phyloP scores from a whole-genome alignment of 64 coral and sea anemone species.

The Montipora foliosa region DNA sequence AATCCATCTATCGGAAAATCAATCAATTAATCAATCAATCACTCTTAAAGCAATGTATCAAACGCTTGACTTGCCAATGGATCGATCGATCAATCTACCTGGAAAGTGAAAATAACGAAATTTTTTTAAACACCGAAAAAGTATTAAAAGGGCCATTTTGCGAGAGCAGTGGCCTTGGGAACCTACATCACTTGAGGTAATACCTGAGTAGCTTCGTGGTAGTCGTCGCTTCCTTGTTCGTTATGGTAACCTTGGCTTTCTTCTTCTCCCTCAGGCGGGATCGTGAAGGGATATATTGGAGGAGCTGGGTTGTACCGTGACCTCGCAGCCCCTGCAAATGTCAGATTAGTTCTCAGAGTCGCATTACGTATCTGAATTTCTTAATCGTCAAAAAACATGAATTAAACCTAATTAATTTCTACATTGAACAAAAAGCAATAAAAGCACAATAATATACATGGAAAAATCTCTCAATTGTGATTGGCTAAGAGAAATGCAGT shows the following conservation, averaged over 20 bases:
- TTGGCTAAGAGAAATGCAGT: too few species aligned
- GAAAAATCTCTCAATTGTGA: too few species aligned
- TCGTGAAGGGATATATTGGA: constrained; percentile 75
- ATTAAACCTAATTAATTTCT: too few species aligned
- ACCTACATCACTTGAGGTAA: background rate
- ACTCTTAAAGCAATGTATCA: too few species aligned
- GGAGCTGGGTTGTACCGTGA: constrained; percentile 30
- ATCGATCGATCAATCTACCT: background rate
- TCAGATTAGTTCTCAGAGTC: background rate
- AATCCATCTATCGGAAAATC: too few species aligned
- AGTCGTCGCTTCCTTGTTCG: constrained; percentile 1
- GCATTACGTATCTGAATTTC: background rate
- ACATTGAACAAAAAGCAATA: too few species aligned
- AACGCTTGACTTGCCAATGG: too few species aligned
- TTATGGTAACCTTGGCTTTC: constrained; percentile 58
- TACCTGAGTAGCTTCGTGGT: constrained; percentile 23
- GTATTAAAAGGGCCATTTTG: too few species aligned
- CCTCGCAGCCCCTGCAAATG: background rate
- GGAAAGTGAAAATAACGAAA: background rate
- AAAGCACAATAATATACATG: too few species aligned
- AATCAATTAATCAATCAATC: background rate
- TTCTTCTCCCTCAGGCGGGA: constrained; percentile 63
- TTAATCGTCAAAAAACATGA: background rate
- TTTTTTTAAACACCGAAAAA: background rate
- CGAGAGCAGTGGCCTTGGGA: too few species aligned